Evolutionary conservation across 2,113 vertebrate genomes (phyloP).

Genomic region (Ploceus nigricollis): DNA sequence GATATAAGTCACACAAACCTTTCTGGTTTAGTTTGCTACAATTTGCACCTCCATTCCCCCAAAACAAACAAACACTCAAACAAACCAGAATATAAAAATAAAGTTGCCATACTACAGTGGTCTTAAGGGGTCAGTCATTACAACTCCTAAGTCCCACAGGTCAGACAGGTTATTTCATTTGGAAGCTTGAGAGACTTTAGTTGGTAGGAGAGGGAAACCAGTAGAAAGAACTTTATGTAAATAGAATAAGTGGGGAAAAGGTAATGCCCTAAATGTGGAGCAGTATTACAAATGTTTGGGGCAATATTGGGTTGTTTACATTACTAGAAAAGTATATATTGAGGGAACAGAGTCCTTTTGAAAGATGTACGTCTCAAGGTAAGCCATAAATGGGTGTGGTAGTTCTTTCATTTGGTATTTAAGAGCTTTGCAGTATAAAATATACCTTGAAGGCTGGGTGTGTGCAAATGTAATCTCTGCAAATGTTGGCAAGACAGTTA

Average conservation of each 20-base stretch:
- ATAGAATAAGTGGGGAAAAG: not conserved
- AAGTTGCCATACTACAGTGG: not conserved
- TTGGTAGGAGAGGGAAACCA: not conserved
- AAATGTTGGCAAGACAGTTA: not conserved
- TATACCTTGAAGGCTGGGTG: not conserved
- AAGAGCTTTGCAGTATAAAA: not conserved
- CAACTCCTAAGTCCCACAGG: not conserved
- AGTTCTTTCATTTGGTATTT: not conserved
- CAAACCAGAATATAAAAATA: not conserved
- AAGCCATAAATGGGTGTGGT: not conserved
- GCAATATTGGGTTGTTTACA: not conserved
- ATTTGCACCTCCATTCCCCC: not conserved
- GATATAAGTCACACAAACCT: not conserved
- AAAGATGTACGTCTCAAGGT: not conserved
- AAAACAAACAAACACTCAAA: not conserved
- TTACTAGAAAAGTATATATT: not conserved
- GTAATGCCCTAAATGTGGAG: not conserved
- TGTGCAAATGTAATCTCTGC: not conserved
- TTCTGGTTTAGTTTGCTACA: not conserved
- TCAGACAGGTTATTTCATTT: not conserved
- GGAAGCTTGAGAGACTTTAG: not conserved
- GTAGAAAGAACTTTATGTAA: not conserved
- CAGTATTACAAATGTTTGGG: not conserved
- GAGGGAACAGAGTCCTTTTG: not conserved
- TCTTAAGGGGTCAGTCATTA: not conserved